Evolutionary conservation across 64 coral and sea anemone genomes (phyloP), one percentile per base, ranked within the genome.

Genomic region (Platygyra sinensis): DNA sequence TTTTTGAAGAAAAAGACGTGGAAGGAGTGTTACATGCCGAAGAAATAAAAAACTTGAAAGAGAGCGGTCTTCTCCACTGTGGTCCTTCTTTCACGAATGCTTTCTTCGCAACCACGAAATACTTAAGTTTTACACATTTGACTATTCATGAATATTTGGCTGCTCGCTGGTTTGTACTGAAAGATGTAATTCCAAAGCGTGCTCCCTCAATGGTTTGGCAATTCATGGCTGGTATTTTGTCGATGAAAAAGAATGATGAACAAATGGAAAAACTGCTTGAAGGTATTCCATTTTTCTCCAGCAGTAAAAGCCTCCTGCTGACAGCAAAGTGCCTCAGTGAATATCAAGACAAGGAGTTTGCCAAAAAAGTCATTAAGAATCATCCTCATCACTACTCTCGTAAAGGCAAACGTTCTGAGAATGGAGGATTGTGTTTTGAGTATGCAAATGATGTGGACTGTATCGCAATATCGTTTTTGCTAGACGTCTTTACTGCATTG

Each of bases 301-400:
- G 13, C 4, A 27, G 0, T 28, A 59, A 89, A 36, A 16, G 7
- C 51, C 15, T 12, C 25, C 87, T 89, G 14, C 25, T 89, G 52
- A 65, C 32, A 78, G 39, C 75, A 50, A 89, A 78, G 60, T 89
- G 74, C 4, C 87, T 89, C 60, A 46, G 12, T 42, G 87, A 89
- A 67, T 89, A 64, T 76, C 60, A 78, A n/a, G 59, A 89, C 75
- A 51, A 46, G 5, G 32, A 89, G 19, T 89, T 78, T 64, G 88
- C 77, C 16, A n/a, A n/a, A n/a, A n/a, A n/a, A n/a, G n/a, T n/a
- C n/a, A n/a, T n/a, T n/a, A n/a, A n/a, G n/a, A n/a, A 89, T 57
- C 20, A 63, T 19, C 14, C 20, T 15, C 61, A 63, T 63, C 61
- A 63, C 15, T 15, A 36, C 9, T n/a, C n/a, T n/a, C n/a, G n/a